Evolutionary conservation across 2,113 vertebrate species (phyloP).

Genomic region (Seriola quinqueradiata): DNA sequence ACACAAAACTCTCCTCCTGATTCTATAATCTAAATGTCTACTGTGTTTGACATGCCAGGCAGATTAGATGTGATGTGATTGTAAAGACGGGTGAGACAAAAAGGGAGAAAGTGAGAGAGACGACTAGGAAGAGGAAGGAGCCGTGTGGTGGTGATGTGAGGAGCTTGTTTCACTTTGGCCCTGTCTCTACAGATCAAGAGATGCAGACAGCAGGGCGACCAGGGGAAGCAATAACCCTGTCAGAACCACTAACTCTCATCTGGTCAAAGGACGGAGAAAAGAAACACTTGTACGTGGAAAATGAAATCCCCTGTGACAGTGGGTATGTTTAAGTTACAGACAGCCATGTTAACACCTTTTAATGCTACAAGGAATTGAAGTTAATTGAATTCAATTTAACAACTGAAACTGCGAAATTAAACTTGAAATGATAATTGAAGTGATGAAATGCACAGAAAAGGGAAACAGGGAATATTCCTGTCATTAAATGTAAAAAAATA

Average conservation of each 20-base stretch:
- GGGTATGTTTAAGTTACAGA: background rate
- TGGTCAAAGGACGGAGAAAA: background rate
- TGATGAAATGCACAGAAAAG: background rate
- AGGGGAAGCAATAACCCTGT: conserved; percentile 62
- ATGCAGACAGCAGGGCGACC: conserved; percentile 28
- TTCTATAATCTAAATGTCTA: background rate
- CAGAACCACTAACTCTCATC: conserved; percentile 59
- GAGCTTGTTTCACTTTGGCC: conserved; percentile 60
- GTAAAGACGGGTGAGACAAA: background rate
- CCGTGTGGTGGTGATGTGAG: background rate
- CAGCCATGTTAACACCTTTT: background rate
- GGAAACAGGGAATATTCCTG: background rate
- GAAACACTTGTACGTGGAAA: background rate
- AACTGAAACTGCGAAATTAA: background rate
- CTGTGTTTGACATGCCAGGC: conserved; percentile 4
- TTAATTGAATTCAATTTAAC: background rate
- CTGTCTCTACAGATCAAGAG: conserved; percentile 52
- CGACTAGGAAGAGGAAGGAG: background rate
- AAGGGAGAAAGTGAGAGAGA: background rate
- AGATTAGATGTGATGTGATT: conserved; percentile 30
- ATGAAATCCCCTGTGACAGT: conserved; percentile 22
- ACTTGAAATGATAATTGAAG: background rate
- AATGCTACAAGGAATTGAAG: background rate
- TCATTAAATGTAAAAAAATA: background rate
- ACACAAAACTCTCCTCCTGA: background rate